These are phyloP conservation scores for Anabacerthia variegaticeps DNA, from an alignment of 2,797 vertebrate species.

Conservation along the genomic window DNA sequence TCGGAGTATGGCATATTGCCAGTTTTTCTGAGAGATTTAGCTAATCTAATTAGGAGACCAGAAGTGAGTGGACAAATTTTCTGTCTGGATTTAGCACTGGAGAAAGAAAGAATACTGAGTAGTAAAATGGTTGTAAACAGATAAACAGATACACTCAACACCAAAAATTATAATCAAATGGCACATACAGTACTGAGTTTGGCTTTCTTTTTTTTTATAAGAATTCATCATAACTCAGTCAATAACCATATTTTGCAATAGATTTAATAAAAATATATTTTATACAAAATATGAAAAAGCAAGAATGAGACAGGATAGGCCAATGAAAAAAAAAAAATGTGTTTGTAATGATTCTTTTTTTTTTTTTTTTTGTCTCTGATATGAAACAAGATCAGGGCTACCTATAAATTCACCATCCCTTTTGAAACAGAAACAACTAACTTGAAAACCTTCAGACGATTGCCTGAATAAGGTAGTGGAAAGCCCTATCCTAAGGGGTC, in stretches of 20 bases:
- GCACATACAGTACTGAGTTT: not conserved
- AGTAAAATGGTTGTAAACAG: not conserved
- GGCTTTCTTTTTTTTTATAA: not conserved
- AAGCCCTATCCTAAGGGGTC: not conserved
- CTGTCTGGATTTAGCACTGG: not conserved
- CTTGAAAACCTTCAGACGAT: not conserved
- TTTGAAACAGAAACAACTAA: not conserved
- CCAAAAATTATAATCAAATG: not conserved
- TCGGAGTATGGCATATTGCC: not conserved
- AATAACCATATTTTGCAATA: not conserved
- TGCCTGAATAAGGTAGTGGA: not conserved
- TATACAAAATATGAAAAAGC: not conserved
- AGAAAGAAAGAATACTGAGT: not conserved
- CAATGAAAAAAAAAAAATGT: not conserved
- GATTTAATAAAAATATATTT: not conserved
- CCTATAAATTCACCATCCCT: not conserved
- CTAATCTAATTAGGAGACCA: not conserved
- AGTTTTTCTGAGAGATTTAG: constrained; percentile 7
- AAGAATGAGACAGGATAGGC: not conserved
- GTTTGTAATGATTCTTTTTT: not conserved
- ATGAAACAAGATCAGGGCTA: not conserved
- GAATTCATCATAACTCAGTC: not conserved
- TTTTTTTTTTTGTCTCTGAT: not conserved
- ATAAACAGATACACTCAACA: not conserved
- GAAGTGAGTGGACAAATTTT: not conserved